phyloP scores from a whole-genome alignment of 2,888 invertebrate genomes.

The Blera fallax region DNA sequence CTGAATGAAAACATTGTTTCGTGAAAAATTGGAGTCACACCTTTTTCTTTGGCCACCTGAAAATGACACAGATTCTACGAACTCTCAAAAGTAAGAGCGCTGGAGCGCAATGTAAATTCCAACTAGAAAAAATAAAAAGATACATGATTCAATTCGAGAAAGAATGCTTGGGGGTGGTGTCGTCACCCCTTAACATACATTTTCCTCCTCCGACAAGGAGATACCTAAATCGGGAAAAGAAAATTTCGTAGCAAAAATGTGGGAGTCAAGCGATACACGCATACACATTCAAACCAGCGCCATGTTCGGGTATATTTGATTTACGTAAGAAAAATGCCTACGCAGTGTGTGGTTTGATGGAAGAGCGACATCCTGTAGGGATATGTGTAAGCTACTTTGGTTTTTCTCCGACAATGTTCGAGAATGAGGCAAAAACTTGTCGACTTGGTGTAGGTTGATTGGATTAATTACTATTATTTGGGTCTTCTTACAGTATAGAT shows the following conservation, averaged over 20 bases:
- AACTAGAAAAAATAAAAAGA: slow-evolving; percentile 1
- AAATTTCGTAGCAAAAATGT: neutral
- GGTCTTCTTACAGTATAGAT: neutral
- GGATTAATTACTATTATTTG: slow-evolving; percentile 56
- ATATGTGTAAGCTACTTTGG: neutral
- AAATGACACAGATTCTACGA: slow-evolving; percentile 53
- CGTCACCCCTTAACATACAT: slow-evolving; percentile 54
- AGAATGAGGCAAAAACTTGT: neutral
- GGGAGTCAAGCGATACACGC: neutral
- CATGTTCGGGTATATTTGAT: slow-evolving; percentile 9
- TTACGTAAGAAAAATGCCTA: slow-evolving; percentile 9
- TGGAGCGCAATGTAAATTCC: neutral
- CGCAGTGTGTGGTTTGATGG: neutral
- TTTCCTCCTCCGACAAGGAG: slow-evolving; percentile 33
- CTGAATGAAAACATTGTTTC: slow-evolving; percentile 59
- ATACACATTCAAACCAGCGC: neutral
- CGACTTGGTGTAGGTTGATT: slow-evolving; percentile 24
- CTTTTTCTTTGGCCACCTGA: slow-evolving; percentile 40
- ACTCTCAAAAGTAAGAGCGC: slow-evolving; percentile 25
- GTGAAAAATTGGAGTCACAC: slow-evolving; percentile 37
- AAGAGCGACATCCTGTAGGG: neutral
- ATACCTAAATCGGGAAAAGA: slow-evolving; percentile 5
- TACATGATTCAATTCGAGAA: slow-evolving; percentile 50
- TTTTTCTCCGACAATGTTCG: slow-evolving; percentile 4
- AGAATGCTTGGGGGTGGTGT: too few relatives aligned